These are phyloP conservation scores for Anguilla anguilla DNA, from an alignment of 2,797 vertebrate genomes.

Conservation along the genomic window DNA sequence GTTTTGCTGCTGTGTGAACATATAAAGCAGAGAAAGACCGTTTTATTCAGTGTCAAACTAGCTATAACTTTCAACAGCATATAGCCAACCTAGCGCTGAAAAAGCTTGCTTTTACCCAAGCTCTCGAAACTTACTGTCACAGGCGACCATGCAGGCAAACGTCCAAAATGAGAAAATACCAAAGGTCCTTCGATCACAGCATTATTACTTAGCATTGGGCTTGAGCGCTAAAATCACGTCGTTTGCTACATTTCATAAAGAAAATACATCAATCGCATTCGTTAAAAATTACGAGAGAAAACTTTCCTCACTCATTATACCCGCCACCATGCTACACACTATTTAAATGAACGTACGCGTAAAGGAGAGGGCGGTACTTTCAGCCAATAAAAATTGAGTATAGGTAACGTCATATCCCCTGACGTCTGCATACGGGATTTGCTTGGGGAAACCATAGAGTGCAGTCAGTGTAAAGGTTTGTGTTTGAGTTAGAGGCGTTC, in stretches of 20 bases:
- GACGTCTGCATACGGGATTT: neutral
- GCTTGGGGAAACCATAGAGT: no score
- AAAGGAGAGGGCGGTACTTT: conserved; percentile 43
- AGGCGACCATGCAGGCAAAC: neutral
- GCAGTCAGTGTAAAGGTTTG: no score
- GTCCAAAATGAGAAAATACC: neutral
- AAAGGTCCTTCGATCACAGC: neutral
- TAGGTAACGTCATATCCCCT: neutral
- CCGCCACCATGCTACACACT: conserved; percentile 62
- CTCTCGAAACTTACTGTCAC: neutral
- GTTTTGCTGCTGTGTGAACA: neutral
- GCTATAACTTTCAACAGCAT: neutral
- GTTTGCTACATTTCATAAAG: neutral
- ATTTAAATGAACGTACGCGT: conserved; percentile 68
- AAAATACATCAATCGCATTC: neutral
- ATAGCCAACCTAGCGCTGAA: neutral
- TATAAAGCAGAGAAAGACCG: neutral
- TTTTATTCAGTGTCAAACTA: neutral
- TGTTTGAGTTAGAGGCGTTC: no score
- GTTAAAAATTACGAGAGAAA: neutral
- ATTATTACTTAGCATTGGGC: neutral
- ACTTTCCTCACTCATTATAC: conserved; percentile 37
- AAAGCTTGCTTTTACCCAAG: neutral
- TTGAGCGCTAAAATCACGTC: neutral
- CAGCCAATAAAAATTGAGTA: conserved; percentile 55